Evolutionary conservation across 92 coral and sea anemone species (phyloP), one percentile per base, ranked within the genome.

Genomic region (Phenganax marumi): DNA sequence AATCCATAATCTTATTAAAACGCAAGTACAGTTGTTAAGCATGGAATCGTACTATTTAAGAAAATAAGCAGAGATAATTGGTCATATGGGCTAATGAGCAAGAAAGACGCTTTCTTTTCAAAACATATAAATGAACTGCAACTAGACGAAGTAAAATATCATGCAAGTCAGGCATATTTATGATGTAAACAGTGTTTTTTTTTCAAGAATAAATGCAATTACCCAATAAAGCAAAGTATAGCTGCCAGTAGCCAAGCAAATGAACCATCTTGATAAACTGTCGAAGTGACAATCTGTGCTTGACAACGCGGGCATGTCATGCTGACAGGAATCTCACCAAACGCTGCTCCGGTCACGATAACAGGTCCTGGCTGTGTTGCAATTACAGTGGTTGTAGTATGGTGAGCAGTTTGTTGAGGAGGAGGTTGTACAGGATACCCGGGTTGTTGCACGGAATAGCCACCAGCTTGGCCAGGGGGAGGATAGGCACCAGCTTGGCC

Each of bases 261-360:
- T 12, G 93, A 86, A 16, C 99, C 99, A 83, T 92, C 97, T 49
- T 89, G 87, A 81, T 92, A 96, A 58, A 87, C 81, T 58, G 97
- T 96, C 22, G 91, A 86, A 0, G 96, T 87, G 21, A 96, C 91
- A 46, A 96, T 89, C 76, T 96, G 97, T 8, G 97, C 91, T 84
- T 92, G 99, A 85, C 99, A 96, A 55, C 90, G 89, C 0, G 95
- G 93, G 84, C 99, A 96, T 12, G 89, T 94, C 99, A 96, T 96
- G 76, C 99, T 96, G 12, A 96, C 88, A 0, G 99, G 99, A 3
- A 83, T 73, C 70, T 96, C 99, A 0, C 97, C 92, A 76, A 89
- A 96, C 6, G 76, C 75, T 85, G 88, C 80, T 69, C 86, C 89
- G 16, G 91, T 80, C 64, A 87, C 78, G 21, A 89, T 83, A 7